Conservation (phyloP, 2,888 invertebrate species). For the Cephus pygmeus region DNA sequence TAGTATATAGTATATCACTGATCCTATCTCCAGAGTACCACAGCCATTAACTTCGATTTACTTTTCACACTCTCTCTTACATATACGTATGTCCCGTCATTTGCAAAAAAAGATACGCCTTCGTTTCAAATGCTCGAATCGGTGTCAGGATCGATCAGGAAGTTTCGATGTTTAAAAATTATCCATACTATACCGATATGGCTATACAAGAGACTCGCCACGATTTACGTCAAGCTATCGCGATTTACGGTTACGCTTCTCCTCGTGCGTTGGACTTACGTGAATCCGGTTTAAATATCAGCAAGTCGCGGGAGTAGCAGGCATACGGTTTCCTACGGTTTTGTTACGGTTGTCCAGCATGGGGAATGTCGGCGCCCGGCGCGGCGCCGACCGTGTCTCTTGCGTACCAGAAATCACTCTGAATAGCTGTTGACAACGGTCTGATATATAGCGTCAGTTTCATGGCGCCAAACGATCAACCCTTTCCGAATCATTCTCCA, state of each 20-base stretch:
- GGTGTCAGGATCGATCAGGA: not conserved
- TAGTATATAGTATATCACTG: not conserved
- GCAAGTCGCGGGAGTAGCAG: not conserved
- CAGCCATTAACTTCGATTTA: not conserved
- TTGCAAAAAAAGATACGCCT: not conserved
- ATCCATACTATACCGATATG: not conserved
- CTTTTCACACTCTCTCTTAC: not conserved
- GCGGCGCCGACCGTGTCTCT: constrained; percentile 4
- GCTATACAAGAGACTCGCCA: not conserved
- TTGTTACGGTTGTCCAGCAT: constrained; percentile 2
- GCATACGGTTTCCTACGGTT: not conserved
- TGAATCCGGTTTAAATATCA: constrained; percentile 8
- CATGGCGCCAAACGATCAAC: constrained; percentile 6
- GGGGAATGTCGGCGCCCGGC: not conserved
- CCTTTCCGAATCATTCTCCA: not conserved
- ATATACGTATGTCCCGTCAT: not conserved
- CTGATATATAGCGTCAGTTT: constrained; percentile 14
- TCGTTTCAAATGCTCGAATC: not conserved
- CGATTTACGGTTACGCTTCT: constrained; percentile 3
- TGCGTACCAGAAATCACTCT: constrained; percentile 25
- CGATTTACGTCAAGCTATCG: not conserved
- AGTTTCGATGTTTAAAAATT: not conserved
- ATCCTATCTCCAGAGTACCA: not conserved
- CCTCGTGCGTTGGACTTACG: not conserved
- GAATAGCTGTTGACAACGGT: constrained; percentile 27